Evolutionary conservation across 2,888 invertebrate genomes (phyloP).

Genomic region (Shargacucullia verbasci): DNA sequence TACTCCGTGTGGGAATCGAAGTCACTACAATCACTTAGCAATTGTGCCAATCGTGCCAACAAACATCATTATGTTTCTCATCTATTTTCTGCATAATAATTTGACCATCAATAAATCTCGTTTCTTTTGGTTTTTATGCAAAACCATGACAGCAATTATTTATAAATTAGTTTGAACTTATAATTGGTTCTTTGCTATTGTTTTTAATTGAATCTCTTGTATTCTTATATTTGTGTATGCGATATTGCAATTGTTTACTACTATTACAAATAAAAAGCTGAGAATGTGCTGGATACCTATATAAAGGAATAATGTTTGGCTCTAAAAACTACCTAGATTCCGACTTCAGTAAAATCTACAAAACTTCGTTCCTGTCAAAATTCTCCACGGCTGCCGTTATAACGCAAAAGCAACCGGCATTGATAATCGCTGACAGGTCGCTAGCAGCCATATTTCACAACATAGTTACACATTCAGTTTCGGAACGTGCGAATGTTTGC

Average conservation of each 20-base stretch:
- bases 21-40: too few relatives aligned
- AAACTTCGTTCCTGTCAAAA: conserved; percentile 17
- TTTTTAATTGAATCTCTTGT: too few relatives aligned
- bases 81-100: not conserved
- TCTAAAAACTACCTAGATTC: too few relatives aligned
- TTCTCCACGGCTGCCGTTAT: conserved; percentile 12
- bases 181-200: too few relatives aligned
- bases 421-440: conserved; percentile 26
- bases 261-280: too few relatives aligned
- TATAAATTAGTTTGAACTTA: not conserved
- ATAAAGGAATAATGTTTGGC: too few relatives aligned
- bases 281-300: too few relatives aligned
- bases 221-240: too few relatives aligned
- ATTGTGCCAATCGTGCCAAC: too few relatives aligned
- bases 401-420: conserved; percentile 27
- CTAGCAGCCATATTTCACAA: conserved; percentile 49
- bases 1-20: too few relatives aligned
- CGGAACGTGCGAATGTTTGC: conserved; percentile 54
- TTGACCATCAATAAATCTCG: not conserved
- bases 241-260: too few relatives aligned
- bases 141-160: not conserved
- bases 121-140: not conserved
- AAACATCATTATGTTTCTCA: not conserved
- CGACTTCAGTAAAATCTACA: too few relatives aligned
- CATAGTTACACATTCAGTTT: conserved; percentile 43